phyloP scores from a whole-genome alignment of 2,888 invertebrate genomes.

The Ectemnius lituratus region DNA sequence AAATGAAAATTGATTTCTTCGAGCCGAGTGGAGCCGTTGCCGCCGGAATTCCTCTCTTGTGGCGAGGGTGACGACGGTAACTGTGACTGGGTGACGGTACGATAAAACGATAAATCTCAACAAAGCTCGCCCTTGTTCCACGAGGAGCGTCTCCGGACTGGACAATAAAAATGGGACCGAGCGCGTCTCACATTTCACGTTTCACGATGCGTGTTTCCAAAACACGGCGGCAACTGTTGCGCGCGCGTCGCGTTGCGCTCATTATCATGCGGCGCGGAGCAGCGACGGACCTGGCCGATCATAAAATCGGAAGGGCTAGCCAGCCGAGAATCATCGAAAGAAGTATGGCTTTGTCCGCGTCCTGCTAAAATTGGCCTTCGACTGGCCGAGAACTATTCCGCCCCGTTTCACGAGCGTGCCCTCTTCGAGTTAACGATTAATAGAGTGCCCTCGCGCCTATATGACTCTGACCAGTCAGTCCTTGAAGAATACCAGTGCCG shows the following conservation, averaged over 20 bases:
- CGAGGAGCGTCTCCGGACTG: constrained; percentile 39
- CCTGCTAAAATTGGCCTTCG: not conserved
- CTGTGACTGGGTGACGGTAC: constrained; percentile 6
- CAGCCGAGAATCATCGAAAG: not conserved
- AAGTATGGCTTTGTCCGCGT: not conserved
- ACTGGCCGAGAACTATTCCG: not conserved
- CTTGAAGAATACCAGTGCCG: no score
- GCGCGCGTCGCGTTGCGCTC: no score
- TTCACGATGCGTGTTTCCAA: constrained; percentile 66
- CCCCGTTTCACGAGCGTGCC: not conserved
- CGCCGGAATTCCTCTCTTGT: constrained; percentile 14
- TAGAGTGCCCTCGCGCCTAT: no score
- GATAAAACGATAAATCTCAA: constrained; percentile 43
- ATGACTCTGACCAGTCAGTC: no score
- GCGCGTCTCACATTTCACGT: constrained; percentile 62
- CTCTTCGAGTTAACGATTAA: no score
- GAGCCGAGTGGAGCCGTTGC: not conserved
- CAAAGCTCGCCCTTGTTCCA: constrained; percentile 55
- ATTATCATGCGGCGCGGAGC: no score
- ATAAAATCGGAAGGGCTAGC: constrained; percentile 40
- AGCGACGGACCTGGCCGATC: constrained; percentile 28
- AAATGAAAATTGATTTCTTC: constrained; percentile 37
- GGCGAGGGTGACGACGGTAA: constrained; percentile 5
- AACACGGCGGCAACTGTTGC: constrained; percentile 57
- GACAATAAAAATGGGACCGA: constrained; percentile 44